Conservation (phyloP, 2,888 invertebrate genomes). For the Coleophora deauratella region DNA sequence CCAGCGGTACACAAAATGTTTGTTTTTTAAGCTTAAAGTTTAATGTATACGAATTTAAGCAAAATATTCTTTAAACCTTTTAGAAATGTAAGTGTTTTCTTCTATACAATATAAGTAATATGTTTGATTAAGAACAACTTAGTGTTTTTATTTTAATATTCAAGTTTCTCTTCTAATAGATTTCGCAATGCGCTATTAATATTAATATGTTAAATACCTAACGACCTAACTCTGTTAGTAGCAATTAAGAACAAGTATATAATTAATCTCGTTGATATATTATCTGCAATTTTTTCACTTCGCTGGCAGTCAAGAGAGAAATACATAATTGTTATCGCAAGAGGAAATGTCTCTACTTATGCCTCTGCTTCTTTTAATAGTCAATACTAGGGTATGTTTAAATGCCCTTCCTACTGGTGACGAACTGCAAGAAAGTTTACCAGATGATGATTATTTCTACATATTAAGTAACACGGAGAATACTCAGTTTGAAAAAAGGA, state of each 20-base stretch:
- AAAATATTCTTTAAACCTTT: conserved; percentile 8
- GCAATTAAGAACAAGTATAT: too few species aligned
- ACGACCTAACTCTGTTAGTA: too few species aligned
- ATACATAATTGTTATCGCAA: too few species aligned
- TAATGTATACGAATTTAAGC: not conserved
- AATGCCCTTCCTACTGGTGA: not conserved
- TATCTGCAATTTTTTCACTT: too few species aligned
- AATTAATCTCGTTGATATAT: too few species aligned
- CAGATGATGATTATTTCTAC: conserved; percentile 3
- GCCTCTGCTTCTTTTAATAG: not conserved
- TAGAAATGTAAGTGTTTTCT: not conserved
- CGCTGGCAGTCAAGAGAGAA: too few species aligned
- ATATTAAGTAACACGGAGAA: not conserved
- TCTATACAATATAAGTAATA: too few species aligned
- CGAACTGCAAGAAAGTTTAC: conserved; percentile 3
- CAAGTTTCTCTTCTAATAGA: not conserved
- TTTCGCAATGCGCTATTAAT: too few species aligned
- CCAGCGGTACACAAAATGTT: too few species aligned
- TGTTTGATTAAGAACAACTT: too few species aligned
- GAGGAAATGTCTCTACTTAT: too few species aligned
- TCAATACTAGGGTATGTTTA: not conserved
- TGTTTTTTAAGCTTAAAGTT: not conserved
- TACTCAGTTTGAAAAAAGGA: not conserved
- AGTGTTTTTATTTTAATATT: not conserved
- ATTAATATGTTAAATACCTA: too few species aligned